Conservation (phyloP, 1,140 invertebrate genomes). For the Aphidius ervi region DNA sequence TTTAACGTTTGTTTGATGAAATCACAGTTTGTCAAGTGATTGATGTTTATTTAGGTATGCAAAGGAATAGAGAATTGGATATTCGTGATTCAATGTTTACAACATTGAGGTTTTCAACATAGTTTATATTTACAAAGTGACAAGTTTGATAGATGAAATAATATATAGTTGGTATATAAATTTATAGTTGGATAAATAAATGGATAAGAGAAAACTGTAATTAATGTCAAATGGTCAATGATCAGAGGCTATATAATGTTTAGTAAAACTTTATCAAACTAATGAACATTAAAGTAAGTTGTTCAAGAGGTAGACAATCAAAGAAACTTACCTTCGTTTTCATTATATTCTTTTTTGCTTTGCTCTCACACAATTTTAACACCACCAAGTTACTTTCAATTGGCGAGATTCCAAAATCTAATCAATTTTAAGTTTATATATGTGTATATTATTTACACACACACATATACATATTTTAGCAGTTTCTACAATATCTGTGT, state of each 20-base stretch:
- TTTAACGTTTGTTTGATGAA: no score
- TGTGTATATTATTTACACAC: not conserved
- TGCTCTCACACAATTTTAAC: no score
- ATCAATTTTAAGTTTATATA: constrained; percentile 7
- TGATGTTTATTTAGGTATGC: no score
- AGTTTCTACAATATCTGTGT: no score
- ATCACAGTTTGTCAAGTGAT: no score
- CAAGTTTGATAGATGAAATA: no score
- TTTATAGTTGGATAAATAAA: not conserved
- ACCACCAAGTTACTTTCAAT: constrained; percentile 1
- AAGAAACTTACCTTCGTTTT: not conserved
- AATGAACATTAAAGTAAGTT: constrained; percentile 3
- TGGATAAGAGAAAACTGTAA: not conserved
- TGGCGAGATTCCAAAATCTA: constrained; percentile 14
- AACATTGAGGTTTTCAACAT: no score
- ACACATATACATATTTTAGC: no score
- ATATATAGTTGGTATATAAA: not conserved
- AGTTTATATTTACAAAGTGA: no score
- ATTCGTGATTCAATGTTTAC: no score
- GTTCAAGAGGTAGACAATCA: constrained; percentile 8
- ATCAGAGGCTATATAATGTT: constrained; percentile 3
- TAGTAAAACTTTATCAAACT: constrained; percentile 2
- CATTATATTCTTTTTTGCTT: no score
- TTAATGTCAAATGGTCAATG: not conserved
- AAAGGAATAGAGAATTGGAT: no score